phyloP scores from a whole-genome alignment of 2,113 vertebrate species.

The Python bivittatus region DNA sequence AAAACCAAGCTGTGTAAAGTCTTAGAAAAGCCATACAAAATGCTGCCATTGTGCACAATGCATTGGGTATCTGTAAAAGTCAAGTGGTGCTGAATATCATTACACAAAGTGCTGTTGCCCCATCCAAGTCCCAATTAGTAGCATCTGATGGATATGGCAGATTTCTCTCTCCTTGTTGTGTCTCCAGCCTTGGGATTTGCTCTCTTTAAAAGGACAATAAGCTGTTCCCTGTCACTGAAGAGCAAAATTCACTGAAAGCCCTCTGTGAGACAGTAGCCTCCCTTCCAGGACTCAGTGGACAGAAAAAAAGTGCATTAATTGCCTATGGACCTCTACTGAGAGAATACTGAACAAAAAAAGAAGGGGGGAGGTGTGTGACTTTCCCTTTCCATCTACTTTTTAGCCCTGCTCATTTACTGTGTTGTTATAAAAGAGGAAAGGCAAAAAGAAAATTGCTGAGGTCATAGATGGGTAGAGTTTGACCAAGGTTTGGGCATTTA shows the following conservation, averaged over 20 bases:
- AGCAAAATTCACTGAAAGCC: neutral
- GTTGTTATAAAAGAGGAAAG: conserved; percentile 37
- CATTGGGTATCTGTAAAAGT: neutral
- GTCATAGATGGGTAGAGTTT: neutral
- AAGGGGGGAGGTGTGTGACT: neutral
- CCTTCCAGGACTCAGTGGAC: neutral
- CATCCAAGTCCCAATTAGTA: neutral
- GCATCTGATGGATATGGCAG: neutral
- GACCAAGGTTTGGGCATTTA: neutral
- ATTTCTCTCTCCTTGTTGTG: neutral
- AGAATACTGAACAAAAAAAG: neutral
- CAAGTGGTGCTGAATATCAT: neutral
- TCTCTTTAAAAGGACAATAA: neutral
- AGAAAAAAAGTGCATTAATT: neutral
- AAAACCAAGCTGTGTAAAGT: conserved; percentile 1
- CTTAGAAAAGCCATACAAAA: neutral
- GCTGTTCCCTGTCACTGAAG: neutral
- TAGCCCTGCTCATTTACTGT: conserved; percentile 40
- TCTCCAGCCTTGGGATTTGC: neutral
- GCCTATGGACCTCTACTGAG: neutral
- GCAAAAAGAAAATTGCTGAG: neutral
- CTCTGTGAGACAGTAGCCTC: neutral
- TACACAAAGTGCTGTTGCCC: neutral
- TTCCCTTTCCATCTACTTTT: neutral
- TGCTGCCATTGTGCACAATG: neutral